Evolutionary conservation across 1,140 invertebrate species (phyloP), one percentile per base, ranked within the genome.

Genomic region (Aphaenogaster ashmeadi): DNA sequence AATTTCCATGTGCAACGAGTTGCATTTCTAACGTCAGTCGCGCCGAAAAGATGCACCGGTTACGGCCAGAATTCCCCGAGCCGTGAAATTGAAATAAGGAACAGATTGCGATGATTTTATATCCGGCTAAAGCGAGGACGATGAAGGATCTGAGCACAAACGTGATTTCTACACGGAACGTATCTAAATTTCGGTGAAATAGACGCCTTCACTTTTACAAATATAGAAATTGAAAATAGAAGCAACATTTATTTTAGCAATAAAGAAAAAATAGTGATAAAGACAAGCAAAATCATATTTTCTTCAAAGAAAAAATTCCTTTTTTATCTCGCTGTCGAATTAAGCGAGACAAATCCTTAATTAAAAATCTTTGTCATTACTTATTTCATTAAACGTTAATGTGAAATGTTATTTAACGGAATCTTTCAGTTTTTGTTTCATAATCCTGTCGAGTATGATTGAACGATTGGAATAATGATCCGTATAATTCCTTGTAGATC

Each of bases 391-490:
- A 8, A 36, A 21, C 27, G 27, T 33, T 67, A 72, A 52, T 60
- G 52, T 54, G 72, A 67, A 38, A 67, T 18, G n/a, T 41, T 60
- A 47, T 50, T 62, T 33, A 58, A 86, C 38, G n/a, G 33, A 27
- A 9, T 36, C 18, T 21, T 41, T 54, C 7, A 33, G 13, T 60
- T 67, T 36, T 75, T 44, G 21, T 88, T 88, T 47, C 85, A 56
- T 50, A 87, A 88, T 67, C 60, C 11, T 11, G 36, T 80, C 36
- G 13, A 69, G 13, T 58, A 67, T 13, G 44, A 72, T 56, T 41
- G 47, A 74, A 54, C 84, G n/a, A 81, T 44, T 71, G 66, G 41
- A 88, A 87, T 67, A 81, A 67, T 52, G 85, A 81, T 21, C 52
- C 38, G 33, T 27, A 38, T 75, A 75, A 88, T 87, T 9, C 7